Conservation (phyloP, 2,797 vertebrate genomes). For the Pachyuromys duprasi region DNA sequence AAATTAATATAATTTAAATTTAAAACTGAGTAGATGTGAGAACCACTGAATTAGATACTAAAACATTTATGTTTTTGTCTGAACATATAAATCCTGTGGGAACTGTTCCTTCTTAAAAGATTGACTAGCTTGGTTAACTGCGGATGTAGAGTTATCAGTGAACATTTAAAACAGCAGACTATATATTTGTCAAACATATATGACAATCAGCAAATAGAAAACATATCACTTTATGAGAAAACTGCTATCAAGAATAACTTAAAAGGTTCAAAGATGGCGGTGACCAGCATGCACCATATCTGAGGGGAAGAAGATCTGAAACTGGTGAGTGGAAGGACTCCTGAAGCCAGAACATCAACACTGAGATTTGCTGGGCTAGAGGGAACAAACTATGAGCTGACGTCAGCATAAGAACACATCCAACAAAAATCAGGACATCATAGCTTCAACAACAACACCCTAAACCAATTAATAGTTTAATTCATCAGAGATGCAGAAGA, state of each 20-base stretch:
- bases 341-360: no score
- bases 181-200: background rate
- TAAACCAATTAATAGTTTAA: no score
- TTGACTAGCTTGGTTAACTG: constrained; percentile 11
- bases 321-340: no score
- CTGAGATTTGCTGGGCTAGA: no score
- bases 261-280: no score
- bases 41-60: background rate
- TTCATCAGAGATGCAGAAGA: no score
- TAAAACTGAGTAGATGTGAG: constrained; percentile 18
- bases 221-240: background rate
- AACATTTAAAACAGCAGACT: background rate
- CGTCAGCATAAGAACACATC: no score
- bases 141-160: background rate
- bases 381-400: no score
- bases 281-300: no score
- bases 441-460: no score
- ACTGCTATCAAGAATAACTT: background rate
- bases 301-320: no score
- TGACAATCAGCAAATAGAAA: background rate
- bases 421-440: no score
- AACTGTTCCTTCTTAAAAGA: constrained; percentile 12
- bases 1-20: background rate
- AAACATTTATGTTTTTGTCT: background rate
- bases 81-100: background rate